Evolutionary conservation across 2,113 vertebrate genomes (phyloP).

Genomic region (Acanthochromis polyacanthus): DNA sequence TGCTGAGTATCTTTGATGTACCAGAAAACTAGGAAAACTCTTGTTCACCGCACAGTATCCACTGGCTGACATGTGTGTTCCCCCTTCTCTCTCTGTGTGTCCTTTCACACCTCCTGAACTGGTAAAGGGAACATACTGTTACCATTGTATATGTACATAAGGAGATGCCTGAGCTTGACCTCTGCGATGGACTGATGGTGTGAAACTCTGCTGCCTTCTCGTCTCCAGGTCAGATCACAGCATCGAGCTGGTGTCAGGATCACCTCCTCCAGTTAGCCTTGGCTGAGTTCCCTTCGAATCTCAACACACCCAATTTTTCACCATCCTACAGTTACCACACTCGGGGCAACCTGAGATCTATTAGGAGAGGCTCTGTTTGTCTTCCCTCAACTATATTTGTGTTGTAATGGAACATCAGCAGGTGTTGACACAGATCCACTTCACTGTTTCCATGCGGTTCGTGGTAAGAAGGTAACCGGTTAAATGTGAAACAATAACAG

Average conservation of each 20-base stretch:
- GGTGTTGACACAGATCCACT: constrained; percentile 60
- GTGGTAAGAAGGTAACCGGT: constrained; percentile 28
- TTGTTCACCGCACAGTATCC: constrained; percentile 20
- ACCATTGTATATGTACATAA: neutral
- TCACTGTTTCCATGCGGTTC: constrained; percentile 37
- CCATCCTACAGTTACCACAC: constrained; percentile 37
- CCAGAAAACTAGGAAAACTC: constrained; percentile 18
- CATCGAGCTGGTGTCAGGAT: constrained; percentile 58
- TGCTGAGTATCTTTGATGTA: constrained; percentile 42
- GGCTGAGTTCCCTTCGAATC: constrained; percentile 43
- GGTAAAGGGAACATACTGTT: constrained; percentile 7
- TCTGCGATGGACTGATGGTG: neutral
- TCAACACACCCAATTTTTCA: constrained; percentile 39
- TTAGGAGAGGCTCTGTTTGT: constrained; percentile 49
- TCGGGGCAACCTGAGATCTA: constrained; percentile 45
- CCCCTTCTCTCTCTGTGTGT: constrained; percentile 2
- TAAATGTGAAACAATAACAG: constrained; percentile 7
- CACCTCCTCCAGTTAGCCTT: constrained; percentile 61
- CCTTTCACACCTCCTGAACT: constrained; percentile 32
- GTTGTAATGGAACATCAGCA: constrained; percentile 53
- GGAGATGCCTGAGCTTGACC: neutral
- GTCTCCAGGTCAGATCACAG: constrained; percentile 41
- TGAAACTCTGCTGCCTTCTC: constrained; percentile 17
- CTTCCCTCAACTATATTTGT: constrained; percentile 63
- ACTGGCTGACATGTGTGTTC: constrained; percentile 22